Conservation (phyloP, 2,888 invertebrate species). For the Tyria jacobaeae region DNA sequence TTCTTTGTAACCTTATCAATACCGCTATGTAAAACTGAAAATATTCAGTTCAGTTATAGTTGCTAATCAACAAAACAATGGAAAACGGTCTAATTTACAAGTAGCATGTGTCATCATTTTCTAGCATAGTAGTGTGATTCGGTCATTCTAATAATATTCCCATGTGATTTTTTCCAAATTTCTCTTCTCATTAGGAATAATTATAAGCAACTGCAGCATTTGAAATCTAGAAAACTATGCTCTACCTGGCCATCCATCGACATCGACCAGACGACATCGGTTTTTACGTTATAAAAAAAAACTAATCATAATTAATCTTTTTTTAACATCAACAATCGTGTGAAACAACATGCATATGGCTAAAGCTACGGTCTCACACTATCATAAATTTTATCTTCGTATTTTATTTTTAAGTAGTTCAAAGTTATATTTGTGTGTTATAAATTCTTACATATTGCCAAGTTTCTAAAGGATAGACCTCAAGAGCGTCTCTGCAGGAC, state of each 20-base stretch:
- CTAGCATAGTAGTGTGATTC: constrained; percentile 40
- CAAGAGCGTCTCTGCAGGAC: constrained; percentile 46
- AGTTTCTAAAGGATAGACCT: constrained; percentile 34
- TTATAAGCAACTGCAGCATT: background rate
- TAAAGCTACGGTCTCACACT: no score
- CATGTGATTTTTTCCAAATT: constrained; percentile 29
- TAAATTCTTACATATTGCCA: constrained; percentile 22
- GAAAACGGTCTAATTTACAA: constrained; percentile 34
- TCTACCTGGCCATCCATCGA: background rate
- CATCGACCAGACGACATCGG: no score
- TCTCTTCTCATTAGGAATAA: background rate
- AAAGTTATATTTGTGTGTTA: background rate
- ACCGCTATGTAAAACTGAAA: constrained; percentile 43
- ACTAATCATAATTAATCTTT: no score
- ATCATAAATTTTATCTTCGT: no score
- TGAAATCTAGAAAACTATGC: background rate
- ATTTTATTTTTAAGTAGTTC: background rate
- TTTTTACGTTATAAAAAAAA: no score
- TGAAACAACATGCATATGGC: no score
- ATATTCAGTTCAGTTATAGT: constrained; percentile 28
- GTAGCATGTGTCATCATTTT: constrained; percentile 46
- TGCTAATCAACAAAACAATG: constrained; percentile 46
- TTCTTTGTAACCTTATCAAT: constrained; percentile 7
- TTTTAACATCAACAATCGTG: no score
- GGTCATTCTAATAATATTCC: constrained; percentile 34